Percentiles rank a stretch among this genome's conserved stretches.
phyloP scores from a whole-genome alignment of 1,140 invertebrate species.

The Vollenhovia emeryi region DNA sequence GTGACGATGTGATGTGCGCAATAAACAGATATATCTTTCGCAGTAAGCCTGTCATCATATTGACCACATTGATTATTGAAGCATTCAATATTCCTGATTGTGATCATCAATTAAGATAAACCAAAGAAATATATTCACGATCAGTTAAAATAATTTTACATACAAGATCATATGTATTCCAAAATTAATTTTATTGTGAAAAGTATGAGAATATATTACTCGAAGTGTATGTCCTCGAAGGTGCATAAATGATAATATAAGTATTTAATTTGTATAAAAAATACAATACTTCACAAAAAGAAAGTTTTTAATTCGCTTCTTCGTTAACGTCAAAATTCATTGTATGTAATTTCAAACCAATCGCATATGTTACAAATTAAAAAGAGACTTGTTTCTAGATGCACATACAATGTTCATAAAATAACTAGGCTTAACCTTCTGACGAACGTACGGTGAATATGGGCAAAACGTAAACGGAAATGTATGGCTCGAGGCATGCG shows the following conservation, averaged over 20 bases:
- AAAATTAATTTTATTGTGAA: background rate
- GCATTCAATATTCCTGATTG: background rate
- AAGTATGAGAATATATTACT: too few species aligned
- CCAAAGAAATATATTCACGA: background rate
- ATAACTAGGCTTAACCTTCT: slow-evolving; percentile 9
- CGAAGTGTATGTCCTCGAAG: background rate
- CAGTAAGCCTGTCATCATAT: background rate
- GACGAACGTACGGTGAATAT: background rate
- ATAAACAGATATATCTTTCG: slow-evolving; percentile 2
- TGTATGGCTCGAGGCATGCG: background rate
- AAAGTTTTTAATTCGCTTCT: background rate
- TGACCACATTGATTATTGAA: background rate
- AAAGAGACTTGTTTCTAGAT: slow-evolving; percentile 1
- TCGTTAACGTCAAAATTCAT: slow-evolving; percentile 29
- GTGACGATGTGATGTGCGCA: slow-evolving; percentile 24
- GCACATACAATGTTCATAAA: slow-evolving; percentile 4
- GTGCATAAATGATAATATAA: background rate
- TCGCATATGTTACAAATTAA: background rate
- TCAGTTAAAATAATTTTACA: background rate
- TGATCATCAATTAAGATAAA: slow-evolving; percentile 19
- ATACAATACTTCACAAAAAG: background rate
- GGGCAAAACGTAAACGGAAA: slow-evolving; percentile 12
- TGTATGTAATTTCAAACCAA: slow-evolving; percentile 9
- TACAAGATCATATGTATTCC: background rate
- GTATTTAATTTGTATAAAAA: slow-evolving; percentile 2